These are phyloP conservation scores for Chionodraco myersi DNA, from an alignment of 2,113 vertebrate species.

Conservation along the genomic window DNA sequence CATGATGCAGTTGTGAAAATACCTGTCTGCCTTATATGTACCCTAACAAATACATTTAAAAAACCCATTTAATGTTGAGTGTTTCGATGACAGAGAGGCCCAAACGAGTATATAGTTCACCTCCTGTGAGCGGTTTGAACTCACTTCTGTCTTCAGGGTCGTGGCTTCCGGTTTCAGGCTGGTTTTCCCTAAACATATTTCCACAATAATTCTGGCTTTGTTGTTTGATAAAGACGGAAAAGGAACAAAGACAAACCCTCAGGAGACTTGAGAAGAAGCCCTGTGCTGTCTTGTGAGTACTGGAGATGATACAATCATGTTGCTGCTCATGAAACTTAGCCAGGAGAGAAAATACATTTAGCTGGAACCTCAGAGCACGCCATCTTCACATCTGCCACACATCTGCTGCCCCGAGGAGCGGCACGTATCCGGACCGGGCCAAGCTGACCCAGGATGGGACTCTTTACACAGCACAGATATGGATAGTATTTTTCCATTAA, in stretches of 20 bases:
- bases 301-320: conserved; percentile 77
- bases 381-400: conserved; percentile 8
- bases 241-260: conserved; percentile 42
- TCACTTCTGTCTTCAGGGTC: conserved; percentile 28
- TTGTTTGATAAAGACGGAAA: conserved; percentile 22
- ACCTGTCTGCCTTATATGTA: conserved; percentile 75
- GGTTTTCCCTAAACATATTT: conserved; percentile 45
- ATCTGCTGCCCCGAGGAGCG: conserved; percentile 28
- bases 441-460: conserved; percentile 32
- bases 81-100: conserved; percentile 40
- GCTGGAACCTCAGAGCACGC: conserved; percentile 53
- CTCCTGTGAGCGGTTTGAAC: conserved; percentile 35
- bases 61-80: conserved; percentile 54
- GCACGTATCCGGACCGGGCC: conserved; percentile 21
- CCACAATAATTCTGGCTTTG: conserved; percentile 42
- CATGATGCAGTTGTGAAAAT: conserved; percentile 78
- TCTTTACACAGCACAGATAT: conserved; percentile 37
- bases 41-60: conserved; percentile 74
- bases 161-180: conserved; percentile 26
- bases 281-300: conserved; percentile 48
- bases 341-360: conserved; percentile 27
- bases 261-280: conserved; percentile 37
- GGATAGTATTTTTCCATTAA: conserved; percentile 32
- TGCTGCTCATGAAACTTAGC: conserved; percentile 65
- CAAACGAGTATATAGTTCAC: conserved; percentile 30